These are phyloP conservation scores for Drepanosiphum platanoidis DNA, from an alignment of 2,888 invertebrate genomes.

Conservation along the genomic window DNA sequence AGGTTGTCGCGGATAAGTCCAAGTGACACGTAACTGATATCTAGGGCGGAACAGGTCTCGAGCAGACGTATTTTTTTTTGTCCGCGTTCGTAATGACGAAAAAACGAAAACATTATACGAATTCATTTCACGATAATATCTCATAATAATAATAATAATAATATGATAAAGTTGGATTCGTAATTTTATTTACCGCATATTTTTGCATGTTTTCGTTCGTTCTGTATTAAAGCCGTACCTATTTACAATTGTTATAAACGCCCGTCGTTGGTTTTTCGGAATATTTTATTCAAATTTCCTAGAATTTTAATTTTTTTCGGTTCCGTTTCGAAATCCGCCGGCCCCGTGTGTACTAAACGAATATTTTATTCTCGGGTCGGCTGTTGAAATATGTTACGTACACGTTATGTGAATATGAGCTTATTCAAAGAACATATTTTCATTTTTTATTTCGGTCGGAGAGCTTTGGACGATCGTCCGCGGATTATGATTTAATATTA, in stretches of 20 bases:
- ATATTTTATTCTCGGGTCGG: not conserved
- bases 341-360: not conserved
- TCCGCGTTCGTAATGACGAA: not conserved
- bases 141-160: too few relatives aligned
- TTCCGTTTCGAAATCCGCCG: too few relatives aligned
- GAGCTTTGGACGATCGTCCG: not conserved
- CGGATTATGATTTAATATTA: too few relatives aligned
- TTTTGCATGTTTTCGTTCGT: not conserved
- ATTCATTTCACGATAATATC: not conserved
- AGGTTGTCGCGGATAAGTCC: not conserved
- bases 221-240: not conserved
- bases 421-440: too few relatives aligned
- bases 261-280: not conserved
- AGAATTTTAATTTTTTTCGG: too few relatives aligned
- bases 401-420: not conserved
- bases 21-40: too few relatives aligned
- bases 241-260: not conserved
- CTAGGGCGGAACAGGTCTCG: not conserved
- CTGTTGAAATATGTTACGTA: not conserved
- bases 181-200: not conserved
- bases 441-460: not conserved
- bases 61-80: not conserved
- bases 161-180: not conserved
- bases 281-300: not conserved
- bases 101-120: not conserved